Conservation (phyloP, 2,888 invertebrate species). For the Machimus atricapillus region DNA sequence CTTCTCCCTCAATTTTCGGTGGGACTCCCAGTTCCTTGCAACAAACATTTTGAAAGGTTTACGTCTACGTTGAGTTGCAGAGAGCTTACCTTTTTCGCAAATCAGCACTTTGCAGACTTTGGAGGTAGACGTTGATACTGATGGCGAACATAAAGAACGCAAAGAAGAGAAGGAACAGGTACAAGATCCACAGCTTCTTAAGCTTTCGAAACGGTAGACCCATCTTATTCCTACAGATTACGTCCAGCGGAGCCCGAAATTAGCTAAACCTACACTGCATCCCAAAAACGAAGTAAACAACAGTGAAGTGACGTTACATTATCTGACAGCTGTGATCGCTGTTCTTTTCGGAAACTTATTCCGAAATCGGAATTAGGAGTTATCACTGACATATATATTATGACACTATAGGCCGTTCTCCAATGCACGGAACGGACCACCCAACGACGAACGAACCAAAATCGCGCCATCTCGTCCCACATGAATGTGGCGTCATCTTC, state of each 20-base stretch:
- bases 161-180: conserved; percentile 60
- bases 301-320: not conserved
- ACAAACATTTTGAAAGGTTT: not conserved
- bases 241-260: not conserved
- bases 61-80: not conserved
- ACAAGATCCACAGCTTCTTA: conserved; percentile 60
- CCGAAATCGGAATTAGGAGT: too few relatives aligned
- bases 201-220: conserved; percentile 55
- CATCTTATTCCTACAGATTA: not conserved
- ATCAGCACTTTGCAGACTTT: conserved; percentile 54
- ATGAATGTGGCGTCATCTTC: too few relatives aligned
- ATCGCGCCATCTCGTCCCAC: too few relatives aligned
- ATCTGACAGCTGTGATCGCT: too few relatives aligned
- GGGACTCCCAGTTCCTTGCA: conserved; percentile 38
- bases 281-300: not conserved
- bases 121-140: conserved; percentile 60
- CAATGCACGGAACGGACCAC: too few relatives aligned
- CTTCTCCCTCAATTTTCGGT: conserved; percentile 16
- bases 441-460: too few relatives aligned
- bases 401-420: too few relatives aligned
- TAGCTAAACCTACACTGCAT: not conserved
- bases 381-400: too few relatives aligned
- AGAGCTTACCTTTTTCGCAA: conserved; percentile 12
- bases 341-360: too few relatives aligned
- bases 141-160: conserved; percentile 62